Percentiles rank a stretch among this genome's conserved stretches.
phyloP scores from a whole-genome alignment of 2,888 invertebrate genomes.

The Arge pagana region DNA sequence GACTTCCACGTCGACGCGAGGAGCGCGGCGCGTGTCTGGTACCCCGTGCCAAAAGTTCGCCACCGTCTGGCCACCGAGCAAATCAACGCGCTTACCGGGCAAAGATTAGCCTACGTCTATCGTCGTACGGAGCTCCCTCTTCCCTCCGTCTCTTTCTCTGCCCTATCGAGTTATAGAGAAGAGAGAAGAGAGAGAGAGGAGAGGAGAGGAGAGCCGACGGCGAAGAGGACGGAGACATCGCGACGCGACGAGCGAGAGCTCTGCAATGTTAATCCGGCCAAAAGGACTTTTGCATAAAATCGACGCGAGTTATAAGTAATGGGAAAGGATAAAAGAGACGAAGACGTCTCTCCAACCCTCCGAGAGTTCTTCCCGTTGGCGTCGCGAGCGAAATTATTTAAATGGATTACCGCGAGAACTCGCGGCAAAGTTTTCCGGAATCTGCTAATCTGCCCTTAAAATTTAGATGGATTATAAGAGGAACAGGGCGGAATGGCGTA shows the following conservation, averaged over 20 bases:
- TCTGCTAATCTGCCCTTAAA: conserved; percentile 52
- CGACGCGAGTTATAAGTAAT: too few relatives aligned
- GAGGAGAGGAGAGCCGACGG: background rate
- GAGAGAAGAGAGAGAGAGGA: conserved; percentile 2
- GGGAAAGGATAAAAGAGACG: too few relatives aligned
- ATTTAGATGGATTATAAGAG: conserved; percentile 56
- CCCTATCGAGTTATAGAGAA: conserved; percentile 2
- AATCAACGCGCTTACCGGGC: too few relatives aligned
- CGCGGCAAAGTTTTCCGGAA: conserved; percentile 48
- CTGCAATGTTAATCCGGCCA: background rate
- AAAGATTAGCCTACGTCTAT: too few relatives aligned
- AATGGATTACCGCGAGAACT: conserved; percentile 50
- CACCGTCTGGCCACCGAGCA: too few relatives aligned
- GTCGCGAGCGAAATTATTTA: conserved; percentile 52
- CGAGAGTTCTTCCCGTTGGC: conserved; percentile 41
- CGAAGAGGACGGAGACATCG: conserved; percentile 4
- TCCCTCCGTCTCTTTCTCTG: background rate
- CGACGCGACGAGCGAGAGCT: conserved; percentile 5
- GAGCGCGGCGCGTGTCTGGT: background rate
- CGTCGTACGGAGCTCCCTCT: too few relatives aligned
- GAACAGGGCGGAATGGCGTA: conserved; percentile 27
- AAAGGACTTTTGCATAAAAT: too few relatives aligned
- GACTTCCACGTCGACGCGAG: background rate
- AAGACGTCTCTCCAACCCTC: conserved; percentile 22
- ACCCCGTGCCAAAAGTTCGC: background rate